Conservation (phyloP, 2,797 vertebrate genomes). For the Sebastolobus altivelis region DNA sequence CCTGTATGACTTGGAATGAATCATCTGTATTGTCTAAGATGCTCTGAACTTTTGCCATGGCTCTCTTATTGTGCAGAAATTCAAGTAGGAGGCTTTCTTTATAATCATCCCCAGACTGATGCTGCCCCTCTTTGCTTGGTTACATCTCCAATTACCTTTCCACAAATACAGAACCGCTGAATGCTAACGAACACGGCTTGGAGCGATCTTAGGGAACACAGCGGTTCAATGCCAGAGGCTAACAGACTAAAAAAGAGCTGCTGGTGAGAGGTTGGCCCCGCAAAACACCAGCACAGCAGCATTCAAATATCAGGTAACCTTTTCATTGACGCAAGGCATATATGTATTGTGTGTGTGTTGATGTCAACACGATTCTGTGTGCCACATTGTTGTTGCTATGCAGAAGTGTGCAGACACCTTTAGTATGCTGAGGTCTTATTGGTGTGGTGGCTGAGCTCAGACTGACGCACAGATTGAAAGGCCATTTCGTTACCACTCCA, state of each 20-base stretch:
- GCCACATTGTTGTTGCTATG: constrained; percentile 6
- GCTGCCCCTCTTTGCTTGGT: constrained; percentile 13
- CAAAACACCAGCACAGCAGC: not conserved
- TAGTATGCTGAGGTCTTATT: constrained; percentile 3
- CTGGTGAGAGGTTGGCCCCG: constrained; percentile 1
- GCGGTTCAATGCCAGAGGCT: constrained; percentile 24
- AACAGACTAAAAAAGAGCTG: constrained; percentile 27
- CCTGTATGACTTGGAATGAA: constrained; percentile 7
- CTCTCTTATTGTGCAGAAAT: constrained; percentile 15
- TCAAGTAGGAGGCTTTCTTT: constrained; percentile 14
- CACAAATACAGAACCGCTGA: constrained; percentile 2
- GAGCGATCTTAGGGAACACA: constrained; percentile 26
- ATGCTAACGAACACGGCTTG: constrained; percentile 6
- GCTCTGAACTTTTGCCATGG: constrained; percentile 15
- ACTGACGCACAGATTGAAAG: constrained; percentile 48
- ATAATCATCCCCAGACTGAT: constrained; percentile 12
- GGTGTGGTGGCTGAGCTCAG: constrained; percentile 17
- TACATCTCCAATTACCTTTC: constrained; percentile 19
- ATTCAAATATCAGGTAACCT: constrained; percentile 19
- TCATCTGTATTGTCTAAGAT: constrained; percentile 14
- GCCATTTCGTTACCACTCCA: constrained; percentile 49
- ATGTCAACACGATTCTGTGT: not conserved
- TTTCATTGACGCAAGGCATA: not conserved
- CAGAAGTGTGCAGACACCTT: constrained; percentile 4
- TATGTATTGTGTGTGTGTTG: not conserved